Evolutionary conservation across 2,113 vertebrate species (phyloP), one percentile per base, ranked within the genome.

Genomic region (Mus musculus): DNA sequence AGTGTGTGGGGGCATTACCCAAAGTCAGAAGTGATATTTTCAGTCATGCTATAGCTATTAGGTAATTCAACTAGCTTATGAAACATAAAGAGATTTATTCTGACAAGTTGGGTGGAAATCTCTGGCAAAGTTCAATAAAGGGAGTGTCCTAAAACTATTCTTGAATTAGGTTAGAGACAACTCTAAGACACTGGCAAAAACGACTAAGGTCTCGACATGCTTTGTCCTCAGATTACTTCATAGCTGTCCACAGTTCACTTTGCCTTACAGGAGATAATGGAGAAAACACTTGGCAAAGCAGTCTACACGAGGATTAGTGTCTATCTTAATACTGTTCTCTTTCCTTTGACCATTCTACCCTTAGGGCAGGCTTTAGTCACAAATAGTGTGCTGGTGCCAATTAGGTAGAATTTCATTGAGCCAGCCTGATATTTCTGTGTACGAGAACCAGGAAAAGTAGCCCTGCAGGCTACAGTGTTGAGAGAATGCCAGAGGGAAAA

Each of bases 51-150:
- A 67, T 17, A 88, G 39, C 39, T 71, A 84, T 26, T 88, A 77
- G 39, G 59, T 20, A 84, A 91, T 39, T 91, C 65, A 82, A 61
- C 71, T 91, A n/a, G 56, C 13, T 91, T 69, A 82, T 1, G 10
- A 91, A 94, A 91, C 61, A 94, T 52, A 56, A 96, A 90, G 87
- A 96, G 91, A 82, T 39, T 26, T 36, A 69, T 96, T 94, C 39
- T 88, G 49, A 75, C 42, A 93, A 80, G 42, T 82, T 26, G n/a
- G 84, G 1, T 84, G 39, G 39, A 92, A 91, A 71, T 39, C 20
- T 89, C 20, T 42, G 42, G 59, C 67, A 82, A 92, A 89, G 39
- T 69, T 63, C 33, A 82, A 33, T 69, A 61, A 67, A 92, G 36
- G 28, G 61, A 96, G 77, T 22, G 33, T 56, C 39, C 7, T 33